Evolutionary conservation across 2,113 vertebrate genomes (phyloP).

Genomic region (Meriones unguiculatus): DNA sequence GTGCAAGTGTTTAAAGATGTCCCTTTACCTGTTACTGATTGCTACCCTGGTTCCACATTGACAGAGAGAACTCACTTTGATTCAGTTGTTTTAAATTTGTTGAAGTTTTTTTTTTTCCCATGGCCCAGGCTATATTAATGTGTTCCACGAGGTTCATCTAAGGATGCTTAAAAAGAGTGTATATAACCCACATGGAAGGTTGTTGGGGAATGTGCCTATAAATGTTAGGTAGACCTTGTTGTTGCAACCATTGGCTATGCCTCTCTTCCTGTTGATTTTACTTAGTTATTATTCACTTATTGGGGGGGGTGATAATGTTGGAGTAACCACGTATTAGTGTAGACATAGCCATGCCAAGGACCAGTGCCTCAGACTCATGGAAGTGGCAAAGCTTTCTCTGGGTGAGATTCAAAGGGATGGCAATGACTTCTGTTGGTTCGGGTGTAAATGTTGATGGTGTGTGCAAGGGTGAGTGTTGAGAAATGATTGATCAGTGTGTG

Average conservation of each 20-base stretch:
- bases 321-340: neutral
- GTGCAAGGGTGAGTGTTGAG: too few species aligned
- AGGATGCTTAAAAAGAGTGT: neutral
- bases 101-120: neutral
- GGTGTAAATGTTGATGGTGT: neutral
- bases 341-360: neutral
- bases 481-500: neutral
- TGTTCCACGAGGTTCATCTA: neutral
- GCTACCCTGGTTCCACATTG: slow-evolving; percentile 15
- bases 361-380: neutral
- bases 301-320: neutral
- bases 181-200: neutral
- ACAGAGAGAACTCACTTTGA: neutral
- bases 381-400: neutral
- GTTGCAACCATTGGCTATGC: neutral
- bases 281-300: neutral
- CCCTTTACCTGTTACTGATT: neutral
- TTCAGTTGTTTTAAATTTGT: neutral
- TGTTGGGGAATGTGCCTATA: neutral
- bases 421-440: neutral
- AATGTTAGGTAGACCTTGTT: neutral
- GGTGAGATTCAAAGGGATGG: neutral
- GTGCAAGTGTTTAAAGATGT: neutral
- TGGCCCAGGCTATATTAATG: neutral
- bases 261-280: neutral